A percentile compares a stretch with the other conserved stretches of the same genome.
Evolutionary conservation across 2,113 vertebrate genomes (phyloP).

Genomic region (Brachionichthys hirsutus): DNA sequence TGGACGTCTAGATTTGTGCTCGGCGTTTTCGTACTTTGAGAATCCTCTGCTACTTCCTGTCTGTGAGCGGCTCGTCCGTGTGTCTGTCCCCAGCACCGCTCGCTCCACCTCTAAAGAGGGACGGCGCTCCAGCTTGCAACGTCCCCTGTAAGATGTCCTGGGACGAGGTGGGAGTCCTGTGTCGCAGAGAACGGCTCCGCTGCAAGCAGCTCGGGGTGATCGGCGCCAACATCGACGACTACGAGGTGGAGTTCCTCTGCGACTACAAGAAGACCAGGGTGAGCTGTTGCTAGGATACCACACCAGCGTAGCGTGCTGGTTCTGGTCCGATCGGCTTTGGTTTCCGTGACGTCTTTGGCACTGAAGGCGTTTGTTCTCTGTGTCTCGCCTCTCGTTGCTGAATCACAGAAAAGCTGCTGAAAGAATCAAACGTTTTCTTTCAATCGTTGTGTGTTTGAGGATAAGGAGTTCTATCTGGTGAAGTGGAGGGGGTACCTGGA

Average conservation of each 20-base stretch:
- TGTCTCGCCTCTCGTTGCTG: not conserved
- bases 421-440: not conserved
- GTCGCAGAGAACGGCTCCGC: slow-evolving; percentile 75
- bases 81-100: not conserved
- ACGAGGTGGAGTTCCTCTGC: slow-evolving; percentile 88
- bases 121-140: slow-evolving; percentile 68
- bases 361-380: too few species aligned
- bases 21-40: too few species aligned
- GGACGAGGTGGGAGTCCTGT: slow-evolving; percentile 79
- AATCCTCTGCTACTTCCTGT: too few species aligned
- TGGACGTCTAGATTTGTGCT: too few species aligned
- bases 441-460: slow-evolving; percentile 60
- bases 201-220: slow-evolving; percentile 79
- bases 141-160: slow-evolving; percentile 79
- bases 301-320: too few species aligned
- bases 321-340: too few species aligned
- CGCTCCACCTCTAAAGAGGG: not conserved
- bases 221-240: slow-evolving; percentile 80
- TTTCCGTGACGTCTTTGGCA: too few species aligned
- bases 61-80: too few species aligned
- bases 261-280: slow-evolving; percentile 84
- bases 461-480: slow-evolving; percentile 85
- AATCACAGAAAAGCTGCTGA: too few species aligned
- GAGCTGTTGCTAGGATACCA: not conserved
- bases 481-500: slow-evolving; percentile 87